Evolutionary conservation across 1,140 invertebrate species (phyloP), one percentile per base, ranked within the genome.

Genomic region (Drosophila ohnishii): DNA sequence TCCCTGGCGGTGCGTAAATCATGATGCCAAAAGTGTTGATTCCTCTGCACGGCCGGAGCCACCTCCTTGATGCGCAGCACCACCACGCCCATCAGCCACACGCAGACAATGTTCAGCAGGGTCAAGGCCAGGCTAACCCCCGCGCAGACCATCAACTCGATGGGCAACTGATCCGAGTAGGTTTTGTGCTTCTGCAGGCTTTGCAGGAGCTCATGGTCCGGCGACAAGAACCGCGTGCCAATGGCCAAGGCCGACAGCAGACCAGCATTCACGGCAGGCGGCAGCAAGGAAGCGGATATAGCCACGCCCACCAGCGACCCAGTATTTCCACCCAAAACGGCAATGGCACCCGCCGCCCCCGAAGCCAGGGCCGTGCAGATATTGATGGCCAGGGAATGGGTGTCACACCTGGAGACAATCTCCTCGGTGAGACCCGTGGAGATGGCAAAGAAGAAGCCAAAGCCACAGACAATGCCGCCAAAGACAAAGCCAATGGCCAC

Each of bases 21-120:
- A 53, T 94, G 92, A 40, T 93, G 93, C 94, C 95, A 95, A 82
- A 95, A 95, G 28, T 92, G 87, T 30, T 93, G 91, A 55, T 87
- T 74, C 6, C 78, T 35, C 37, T 73, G 76, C 16, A 87, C 67
- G 1, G 83, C 61, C 11, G 95, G 95, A 16, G 94, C 94, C 16
- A 96, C 95, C 93, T 96, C 95, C 92, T 96, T 96, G 77, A 96
- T 95, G 92, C 95, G 95, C 55, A 96, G 92, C 51, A 96, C 93
- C 35, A 95, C 64, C 40, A 95, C 92, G 5, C 94, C 95, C 78
- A 94, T 93, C 3, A 95, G 59, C 81, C 95, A 94, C 47, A 96
- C 96, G 67, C 95, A 95, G 3, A 94, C 58, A 25, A 96, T 95
- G 74, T 96, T 96, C 7, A 96, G 85, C 2, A 96, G 80, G 0